These are phyloP conservation scores for Sus scrofa DNA, from an alignment of 2,113 vertebrate species.

Conservation along the genomic window T2T-Sscrofa CM000826.6:46315501-46316000, in stretches of 20 bases:
- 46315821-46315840: neutral
- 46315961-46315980: neutral
- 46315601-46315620: neutral
- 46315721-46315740: neutral
- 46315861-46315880: neutral
- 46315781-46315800: neutral
- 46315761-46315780: neutral
- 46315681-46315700: neutral
- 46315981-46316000: neutral
- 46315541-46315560: conserved; percentile 15
- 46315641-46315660: neutral
- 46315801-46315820: neutral
- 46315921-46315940: neutral
- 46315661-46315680: neutral
- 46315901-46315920: neutral
- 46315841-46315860: neutral
- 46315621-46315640: neutral
- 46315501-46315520: conserved; percentile 7
- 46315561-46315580: neutral
- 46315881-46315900: neutral
- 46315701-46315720: neutral
- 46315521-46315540: conserved; percentile 52
- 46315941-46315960: neutral
- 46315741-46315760: too few species aligned
- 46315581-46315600: neutral